Percentiles rank a stretch among this genome's conserved stretches.
These are phyloP conservation scores for Dolichomitus sp. DNA, from an alignment of 2,888 invertebrate species.

Conservation along the genomic window DNA sequence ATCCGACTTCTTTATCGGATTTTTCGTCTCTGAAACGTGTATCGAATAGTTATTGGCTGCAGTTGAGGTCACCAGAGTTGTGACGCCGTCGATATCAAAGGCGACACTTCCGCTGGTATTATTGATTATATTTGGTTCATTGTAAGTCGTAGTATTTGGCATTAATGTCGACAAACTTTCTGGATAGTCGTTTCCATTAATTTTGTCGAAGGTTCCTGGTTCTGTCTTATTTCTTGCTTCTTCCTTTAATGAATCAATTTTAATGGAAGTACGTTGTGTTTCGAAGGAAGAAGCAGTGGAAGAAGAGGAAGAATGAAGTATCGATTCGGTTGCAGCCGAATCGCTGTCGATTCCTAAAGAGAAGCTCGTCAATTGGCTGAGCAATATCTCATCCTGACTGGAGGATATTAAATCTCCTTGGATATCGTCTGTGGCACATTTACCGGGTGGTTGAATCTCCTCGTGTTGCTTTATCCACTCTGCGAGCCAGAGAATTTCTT, in stretches of 20 bases:
- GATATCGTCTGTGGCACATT: constrained; percentile 67
- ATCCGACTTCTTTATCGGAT: not conserved
- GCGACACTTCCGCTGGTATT: not conserved
- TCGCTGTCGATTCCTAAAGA: not conserved
- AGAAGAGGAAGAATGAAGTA: not conserved
- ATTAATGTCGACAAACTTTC: constrained; percentile 2
- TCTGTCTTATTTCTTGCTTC: constrained; percentile 9
- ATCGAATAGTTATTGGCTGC: not conserved
- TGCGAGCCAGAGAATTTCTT: constrained; percentile 89
- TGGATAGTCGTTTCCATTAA: constrained; percentile 34
- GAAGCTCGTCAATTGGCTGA: not conserved
- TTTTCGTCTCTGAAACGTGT: not conserved
- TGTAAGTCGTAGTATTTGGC: constrained; percentile 14
- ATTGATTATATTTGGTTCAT: constrained; percentile 6
- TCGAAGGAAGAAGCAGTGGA: not conserved
- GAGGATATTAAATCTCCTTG: not conserved
- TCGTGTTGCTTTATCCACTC: constrained; percentile 90
- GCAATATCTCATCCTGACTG: not conserved
- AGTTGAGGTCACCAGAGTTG: not conserved
- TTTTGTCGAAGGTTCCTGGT: not conserved
- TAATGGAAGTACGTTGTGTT: not conserved
- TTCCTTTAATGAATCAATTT: constrained; percentile 34
- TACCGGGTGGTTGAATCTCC: constrained; percentile 80
- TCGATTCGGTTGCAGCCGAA: not conserved
- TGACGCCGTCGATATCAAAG: constrained; percentile 18